Conservation (phyloP, 2,797 vertebrate species). For the Loriculus beryllinus region DNA sequence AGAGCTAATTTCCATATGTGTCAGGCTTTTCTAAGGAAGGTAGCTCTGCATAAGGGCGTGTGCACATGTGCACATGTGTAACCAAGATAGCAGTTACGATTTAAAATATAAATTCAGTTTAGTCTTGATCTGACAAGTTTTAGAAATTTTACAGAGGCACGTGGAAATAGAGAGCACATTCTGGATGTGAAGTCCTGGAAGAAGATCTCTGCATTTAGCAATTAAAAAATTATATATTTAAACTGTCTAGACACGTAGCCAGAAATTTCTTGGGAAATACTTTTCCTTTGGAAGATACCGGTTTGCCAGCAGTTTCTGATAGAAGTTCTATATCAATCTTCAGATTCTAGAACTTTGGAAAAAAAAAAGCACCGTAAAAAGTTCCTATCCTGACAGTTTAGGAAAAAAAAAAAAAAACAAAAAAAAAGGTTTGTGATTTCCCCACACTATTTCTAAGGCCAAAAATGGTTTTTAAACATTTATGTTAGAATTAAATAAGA, state of each 20-base stretch:
- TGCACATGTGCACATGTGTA: accelerated
- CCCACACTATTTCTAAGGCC: not conserved
- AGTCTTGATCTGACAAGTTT: not conserved
- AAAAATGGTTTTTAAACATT: not conserved
- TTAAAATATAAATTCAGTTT: not conserved
- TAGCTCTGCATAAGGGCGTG: not conserved
- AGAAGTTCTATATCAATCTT: not conserved
- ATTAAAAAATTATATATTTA: not conserved
- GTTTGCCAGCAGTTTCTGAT: not conserved
- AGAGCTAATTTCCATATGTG: not conserved
- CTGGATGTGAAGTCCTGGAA: not conserved
- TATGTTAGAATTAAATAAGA: not conserved
- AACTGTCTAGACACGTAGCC: not conserved
- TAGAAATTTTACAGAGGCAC: not conserved
- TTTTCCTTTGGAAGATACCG: not conserved
- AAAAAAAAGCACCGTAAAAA: not conserved
- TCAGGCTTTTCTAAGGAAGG: not conserved
- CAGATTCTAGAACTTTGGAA: not conserved
- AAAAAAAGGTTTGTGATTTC: not conserved
- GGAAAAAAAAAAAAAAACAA: not conserved
- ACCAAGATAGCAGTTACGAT: not conserved
- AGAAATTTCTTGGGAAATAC: not conserved
- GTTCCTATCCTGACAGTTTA: not conserved
- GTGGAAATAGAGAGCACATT: not conserved
- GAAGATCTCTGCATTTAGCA: not conserved